Conservation (phyloP, 2,888 invertebrate genomes). For the Sthenelais limicola region DNA sequence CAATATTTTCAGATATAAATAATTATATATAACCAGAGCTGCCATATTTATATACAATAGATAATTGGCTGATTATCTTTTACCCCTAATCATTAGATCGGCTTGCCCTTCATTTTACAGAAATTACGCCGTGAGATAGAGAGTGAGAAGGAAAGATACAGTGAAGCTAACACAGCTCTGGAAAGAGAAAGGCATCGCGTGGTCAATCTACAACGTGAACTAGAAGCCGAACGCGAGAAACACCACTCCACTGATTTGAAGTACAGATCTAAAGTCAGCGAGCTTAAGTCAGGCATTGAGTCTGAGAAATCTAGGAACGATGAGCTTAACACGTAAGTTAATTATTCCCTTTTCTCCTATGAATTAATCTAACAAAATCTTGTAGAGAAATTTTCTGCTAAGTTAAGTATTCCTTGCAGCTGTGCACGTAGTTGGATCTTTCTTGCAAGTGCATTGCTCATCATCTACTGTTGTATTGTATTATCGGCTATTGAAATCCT, state of each 20-base stretch:
- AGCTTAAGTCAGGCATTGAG: constrained; percentile 49
- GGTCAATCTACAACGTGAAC: constrained; percentile 56
- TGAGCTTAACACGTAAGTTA: constrained; percentile 47
- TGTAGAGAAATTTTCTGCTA: too few relatives aligned
- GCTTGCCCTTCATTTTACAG: constrained; percentile 39
- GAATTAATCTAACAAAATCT: too few relatives aligned
- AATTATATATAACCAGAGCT: too few relatives aligned
- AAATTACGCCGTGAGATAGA: constrained; percentile 59
- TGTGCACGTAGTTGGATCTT: too few relatives aligned
- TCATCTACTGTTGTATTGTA: too few relatives aligned
- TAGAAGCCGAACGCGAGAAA: constrained; percentile 57
- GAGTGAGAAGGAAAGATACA: constrained; percentile 56
- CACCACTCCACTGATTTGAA: constrained; percentile 50
- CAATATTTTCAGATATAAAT: too few relatives aligned
- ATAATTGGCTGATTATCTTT: too few relatives aligned
- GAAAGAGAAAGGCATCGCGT: constrained; percentile 58
- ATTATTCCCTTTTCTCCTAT: not conserved
- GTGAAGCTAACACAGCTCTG: constrained; percentile 54
- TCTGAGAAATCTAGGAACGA: constrained; percentile 49
- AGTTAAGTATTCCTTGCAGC: too few relatives aligned
- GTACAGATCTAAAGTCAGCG: constrained; percentile 50
- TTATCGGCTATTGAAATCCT: too few relatives aligned
- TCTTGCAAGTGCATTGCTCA: too few relatives aligned
- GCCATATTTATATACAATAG: not conserved
- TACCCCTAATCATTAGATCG: not conserved